Evolutionary conservation across 2,888 invertebrate genomes (phyloP), one percentile per base, ranked within the genome.

Genomic region (Latheticus oryzae): DNA sequence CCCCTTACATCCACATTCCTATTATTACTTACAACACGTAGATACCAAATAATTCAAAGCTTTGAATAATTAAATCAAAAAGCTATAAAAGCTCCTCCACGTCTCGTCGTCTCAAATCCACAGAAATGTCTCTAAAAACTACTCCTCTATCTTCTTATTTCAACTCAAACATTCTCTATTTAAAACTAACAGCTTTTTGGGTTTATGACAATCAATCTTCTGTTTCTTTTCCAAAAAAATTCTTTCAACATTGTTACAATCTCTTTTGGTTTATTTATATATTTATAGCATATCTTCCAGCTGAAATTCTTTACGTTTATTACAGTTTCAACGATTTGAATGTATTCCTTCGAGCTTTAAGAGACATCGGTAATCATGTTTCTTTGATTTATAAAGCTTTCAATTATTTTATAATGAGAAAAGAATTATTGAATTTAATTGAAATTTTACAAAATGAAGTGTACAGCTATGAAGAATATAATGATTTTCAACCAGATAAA

Each of bases 361-460:
- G 63, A 4, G 63, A 63, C 16, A 30, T 50, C n/a, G 60, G 60
- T 1, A 63, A 63, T 26, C 63, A 63, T 23, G 9, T 55, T n/a
- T 52, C 58, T 2, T 23, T 57, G 3, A 26, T 24, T 0, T 43
- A 59, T 21, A 63, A 63, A 37, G 42, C 59, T 4, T 12, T 58
- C n/a, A 63, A 60, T 40, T 63, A 55, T 37, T 55, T 45, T 19
- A 8, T 45, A 5, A 30, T 11, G 11, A 15, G 63, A 43, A 47
- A 40, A 21, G 23, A 55, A 7, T 23, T 63, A 15, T 32, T 59
- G 15, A 37, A 33, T 23, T 16, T 63, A 9, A 19, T 63, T 1
- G 24, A 54, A 5, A 19, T 33, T 4, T 38, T 63, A 17, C 35
- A 51, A 24, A 19, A 38, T 9, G 16, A 21, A 5, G 13, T 35